These are phyloP conservation scores for Sinohyriopsis cumingii DNA, from an alignment of 2,888 invertebrate genomes.

Conservation along the genomic window DNA sequence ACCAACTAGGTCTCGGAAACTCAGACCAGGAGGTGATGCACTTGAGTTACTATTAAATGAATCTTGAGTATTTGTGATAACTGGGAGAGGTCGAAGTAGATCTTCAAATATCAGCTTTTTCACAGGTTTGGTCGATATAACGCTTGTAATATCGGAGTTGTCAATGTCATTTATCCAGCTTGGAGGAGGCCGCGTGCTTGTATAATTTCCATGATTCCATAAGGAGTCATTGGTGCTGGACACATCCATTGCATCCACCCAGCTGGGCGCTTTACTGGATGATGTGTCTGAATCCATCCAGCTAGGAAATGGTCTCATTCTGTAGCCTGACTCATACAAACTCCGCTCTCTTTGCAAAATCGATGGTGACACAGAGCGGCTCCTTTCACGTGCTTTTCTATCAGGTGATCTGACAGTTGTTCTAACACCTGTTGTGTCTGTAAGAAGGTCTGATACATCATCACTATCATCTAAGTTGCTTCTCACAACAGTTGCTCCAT, in stretches of 20 bases:
- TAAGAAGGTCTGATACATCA: slow-evolving; percentile 34
- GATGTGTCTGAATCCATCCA: slow-evolving; percentile 36
- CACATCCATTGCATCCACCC: slow-evolving; percentile 47
- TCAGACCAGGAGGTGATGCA: slow-evolving; percentile 32
- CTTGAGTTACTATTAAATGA: slow-evolving; percentile 30
- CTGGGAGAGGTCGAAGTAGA: slow-evolving; percentile 30
- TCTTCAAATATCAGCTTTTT: slow-evolving; percentile 31
- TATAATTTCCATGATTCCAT: slow-evolving; percentile 45
- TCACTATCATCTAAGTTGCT: slow-evolving; percentile 13
- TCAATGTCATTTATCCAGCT: slow-evolving; percentile 57
- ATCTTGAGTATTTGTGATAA: slow-evolving; percentile 38
- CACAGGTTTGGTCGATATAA: slow-evolving; percentile 25
- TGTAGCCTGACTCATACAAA: slow-evolving; percentile 36
- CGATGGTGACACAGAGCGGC: slow-evolving; percentile 48
- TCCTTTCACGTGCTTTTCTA: slow-evolving; percentile 37
- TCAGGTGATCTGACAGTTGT: slow-evolving; percentile 23
- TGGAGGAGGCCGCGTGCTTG: slow-evolving; percentile 45
- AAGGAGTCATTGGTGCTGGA: slow-evolving; percentile 43
- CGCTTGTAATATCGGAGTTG: slow-evolving; percentile 48
- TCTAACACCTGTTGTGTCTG: slow-evolving; percentile 26
- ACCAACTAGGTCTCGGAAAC: slow-evolving; percentile 31
- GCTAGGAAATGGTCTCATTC: slow-evolving; percentile 34
- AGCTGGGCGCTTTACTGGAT: slow-evolving; percentile 41
- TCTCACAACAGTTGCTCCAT: slow-evolving; percentile 1
- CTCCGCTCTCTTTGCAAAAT: slow-evolving; percentile 42